Conservation (phyloP, 2,113 vertebrate genomes). For the Peromyscus maniculatus region DNA sequence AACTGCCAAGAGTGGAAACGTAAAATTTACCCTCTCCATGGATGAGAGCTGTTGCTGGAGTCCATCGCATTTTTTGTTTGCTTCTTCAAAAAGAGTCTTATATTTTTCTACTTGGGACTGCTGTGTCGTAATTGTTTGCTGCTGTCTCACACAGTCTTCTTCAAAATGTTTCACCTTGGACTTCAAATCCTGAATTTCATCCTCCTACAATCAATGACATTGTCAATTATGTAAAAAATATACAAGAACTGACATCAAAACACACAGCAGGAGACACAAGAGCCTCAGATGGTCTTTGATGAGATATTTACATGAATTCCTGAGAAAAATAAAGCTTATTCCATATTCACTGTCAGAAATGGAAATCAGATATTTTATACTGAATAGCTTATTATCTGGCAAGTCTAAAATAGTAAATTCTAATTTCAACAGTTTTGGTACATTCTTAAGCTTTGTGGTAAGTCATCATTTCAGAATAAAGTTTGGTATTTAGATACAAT, state of each 20-base stretch:
- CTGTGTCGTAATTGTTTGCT: conserved; percentile 89
- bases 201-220: conserved; percentile 88
- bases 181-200: conserved; percentile 91
- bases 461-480: conserved; percentile 53
- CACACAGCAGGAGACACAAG: conserved; percentile 42
- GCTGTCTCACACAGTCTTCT: conserved; percentile 90
- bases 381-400: conserved; percentile 50
- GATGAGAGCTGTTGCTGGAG: conserved; percentile 91
- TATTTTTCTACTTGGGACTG: conserved; percentile 94
- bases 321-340: conserved; percentile 32
- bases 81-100: conserved; percentile 91
- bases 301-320: conserved; percentile 7
- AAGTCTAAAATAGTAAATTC: conserved; percentile 26
- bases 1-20: not conserved
- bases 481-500: conserved; percentile 26
- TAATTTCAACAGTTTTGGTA: conserved; percentile 49
- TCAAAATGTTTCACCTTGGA: conserved; percentile 90
- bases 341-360: conserved; percentile 44
- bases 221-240: conserved; percentile 39
- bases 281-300: conserved; percentile 10
- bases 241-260: conserved; percentile 27
- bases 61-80: conserved; percentile 88
- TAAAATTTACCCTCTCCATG: conserved; percentile 90
- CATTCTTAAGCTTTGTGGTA: conserved; percentile 46
- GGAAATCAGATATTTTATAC: not conserved